Evolutionary conservation across 2,113 vertebrate genomes (phyloP).

Genomic region (Miniopterus natalensis): DNA sequence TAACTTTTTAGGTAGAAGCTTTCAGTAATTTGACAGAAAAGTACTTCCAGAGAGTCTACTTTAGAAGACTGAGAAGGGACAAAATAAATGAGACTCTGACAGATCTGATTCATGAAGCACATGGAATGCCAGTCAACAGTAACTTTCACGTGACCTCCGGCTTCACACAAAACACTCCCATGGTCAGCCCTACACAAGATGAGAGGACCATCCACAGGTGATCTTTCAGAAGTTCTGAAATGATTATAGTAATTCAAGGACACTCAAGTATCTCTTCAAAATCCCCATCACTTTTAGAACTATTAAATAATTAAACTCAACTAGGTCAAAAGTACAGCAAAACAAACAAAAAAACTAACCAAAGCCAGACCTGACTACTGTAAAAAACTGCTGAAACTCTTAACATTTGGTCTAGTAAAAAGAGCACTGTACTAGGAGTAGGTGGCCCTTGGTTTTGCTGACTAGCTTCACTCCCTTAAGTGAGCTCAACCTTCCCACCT

Average conservation of each 20-base stretch:
- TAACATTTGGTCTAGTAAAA: not conserved
- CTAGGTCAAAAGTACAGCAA: not conserved
- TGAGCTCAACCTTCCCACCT: not conserved
- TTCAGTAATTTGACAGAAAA: not conserved
- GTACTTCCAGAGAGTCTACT: not conserved
- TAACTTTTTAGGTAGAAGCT: not conserved
- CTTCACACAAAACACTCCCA: not conserved
- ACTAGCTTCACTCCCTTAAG: not conserved
- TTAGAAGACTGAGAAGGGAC: not conserved
- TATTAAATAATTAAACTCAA: not conserved
- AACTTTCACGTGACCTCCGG: not conserved
- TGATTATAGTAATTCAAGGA: not conserved
- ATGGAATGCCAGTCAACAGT: not conserved
- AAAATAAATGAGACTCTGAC: not conserved
- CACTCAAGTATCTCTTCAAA: not conserved
- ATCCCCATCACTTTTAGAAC: not conserved
- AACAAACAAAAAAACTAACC: not conserved
- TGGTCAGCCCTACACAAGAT: accelerated
- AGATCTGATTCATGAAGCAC: not conserved
- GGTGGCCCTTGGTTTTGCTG: not conserved
- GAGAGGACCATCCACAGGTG: accelerated
- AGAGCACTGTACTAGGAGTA: not conserved
- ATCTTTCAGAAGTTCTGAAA: not conserved
- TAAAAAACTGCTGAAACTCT: not conserved
- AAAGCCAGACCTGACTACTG: not conserved